Evolutionary conservation across 2,888 invertebrate genomes (phyloP), one percentile per base, ranked within the genome.

Genomic region (Lapara coniferarum): DNA sequence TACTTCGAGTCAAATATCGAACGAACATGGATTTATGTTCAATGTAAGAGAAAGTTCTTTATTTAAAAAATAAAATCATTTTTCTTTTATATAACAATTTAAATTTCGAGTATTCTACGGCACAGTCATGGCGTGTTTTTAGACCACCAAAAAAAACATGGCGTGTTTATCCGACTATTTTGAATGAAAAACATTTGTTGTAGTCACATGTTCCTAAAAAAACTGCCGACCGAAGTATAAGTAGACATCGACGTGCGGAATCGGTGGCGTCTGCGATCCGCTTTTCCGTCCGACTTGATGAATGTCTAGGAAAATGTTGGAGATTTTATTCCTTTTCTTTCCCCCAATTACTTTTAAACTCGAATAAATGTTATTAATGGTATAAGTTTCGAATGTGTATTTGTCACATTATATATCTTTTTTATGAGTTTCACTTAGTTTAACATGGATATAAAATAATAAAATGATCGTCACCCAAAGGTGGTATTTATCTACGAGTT

Each of bases 241-340:
- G 53, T 16, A 63, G 63, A 63, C 63, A 49, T 63, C 12, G 63
- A 63, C 46, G 49, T 63, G 49, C 46, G 63, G 49, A 13, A 19
- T 63, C 46, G 63, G 58, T 63, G 63, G 63, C 63, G 63, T 63
- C 63, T 63, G 63, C 63, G 63, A 63, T 63, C 63, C 63, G 63
- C 19, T 46, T 19, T 19, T 49, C 63, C 63, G 49, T 44, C 44
- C n/a, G 59, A 49, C 63, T 63, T 63, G 63, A 63, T 63, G 63
- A 63, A 63, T 63, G 63, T 49, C 19, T 49, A 8, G 46, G 3
- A 19, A 63, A 63, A 63, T 19, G 63, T 63, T 63, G 19, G 63
- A 49, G 19, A 19, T 63, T 63, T 63, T 49, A 49, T 63, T 46
- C 46, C 49, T 63, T 49, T 46, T 46, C 46, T 63, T 63, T 16